Evolutionary conservation across 2,113 vertebrate species (phyloP).

Genomic region (Leucosticte australis): DNA sequence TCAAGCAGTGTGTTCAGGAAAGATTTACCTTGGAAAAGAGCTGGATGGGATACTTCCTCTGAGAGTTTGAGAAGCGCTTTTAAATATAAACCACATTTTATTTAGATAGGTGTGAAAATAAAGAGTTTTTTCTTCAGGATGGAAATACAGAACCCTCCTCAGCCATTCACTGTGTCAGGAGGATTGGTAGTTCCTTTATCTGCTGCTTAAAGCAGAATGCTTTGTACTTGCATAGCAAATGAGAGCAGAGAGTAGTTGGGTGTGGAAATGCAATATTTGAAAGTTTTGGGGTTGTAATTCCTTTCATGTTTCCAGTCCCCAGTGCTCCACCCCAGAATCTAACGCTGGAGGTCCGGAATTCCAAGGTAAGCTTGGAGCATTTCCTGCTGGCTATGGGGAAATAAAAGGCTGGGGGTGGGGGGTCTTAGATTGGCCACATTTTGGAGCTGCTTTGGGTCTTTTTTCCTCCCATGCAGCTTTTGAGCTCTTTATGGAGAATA

Average conservation of each 20-base stretch:
- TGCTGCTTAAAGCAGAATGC: background rate
- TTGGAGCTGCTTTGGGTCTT: background rate
- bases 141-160: background rate
- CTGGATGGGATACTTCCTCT: background rate
- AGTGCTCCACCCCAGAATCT: conserved; percentile 93
- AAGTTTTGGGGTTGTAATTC: background rate
- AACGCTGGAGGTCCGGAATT: conserved; percentile 93
- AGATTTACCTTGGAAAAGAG: background rate
- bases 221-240: background rate
- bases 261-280: background rate
- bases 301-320: conserved; percentile 80
- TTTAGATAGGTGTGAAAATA: background rate
- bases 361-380: conserved; percentile 83
- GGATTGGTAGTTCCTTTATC: background rate
- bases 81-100: background rate
- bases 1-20: background rate
- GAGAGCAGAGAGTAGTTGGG: background rate
- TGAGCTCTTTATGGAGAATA: background rate
- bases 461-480: background rate
- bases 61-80: background rate
- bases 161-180: background rate
- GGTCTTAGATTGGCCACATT: background rate
- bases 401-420: background rate
- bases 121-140: background rate
- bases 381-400: background rate